These are phyloP conservation scores for Pterobdella sp. DNA, from an alignment of 2,888 invertebrate species.

Conservation along the genomic window DNA sequence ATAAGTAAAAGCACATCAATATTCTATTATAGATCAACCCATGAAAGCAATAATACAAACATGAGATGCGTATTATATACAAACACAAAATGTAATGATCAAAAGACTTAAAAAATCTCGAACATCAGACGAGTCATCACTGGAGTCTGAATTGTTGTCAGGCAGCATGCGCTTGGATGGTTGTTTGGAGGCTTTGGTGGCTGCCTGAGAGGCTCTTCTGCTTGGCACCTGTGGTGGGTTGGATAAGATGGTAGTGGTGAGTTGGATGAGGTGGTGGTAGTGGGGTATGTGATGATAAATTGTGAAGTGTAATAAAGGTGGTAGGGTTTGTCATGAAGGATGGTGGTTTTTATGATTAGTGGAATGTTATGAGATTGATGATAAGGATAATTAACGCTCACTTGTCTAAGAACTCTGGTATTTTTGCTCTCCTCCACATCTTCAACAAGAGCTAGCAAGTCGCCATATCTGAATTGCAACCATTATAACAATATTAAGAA, in stretches of 20 bases:
- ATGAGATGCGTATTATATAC: not conserved
- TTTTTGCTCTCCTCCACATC: slow-evolving; percentile 52
- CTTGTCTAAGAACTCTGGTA: slow-evolving; percentile 36
- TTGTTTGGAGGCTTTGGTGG: slow-evolving; percentile 25
- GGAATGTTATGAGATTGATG: not conserved
- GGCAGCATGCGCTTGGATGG: not conserved
- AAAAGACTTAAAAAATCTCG: not conserved
- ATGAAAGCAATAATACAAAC: slow-evolving; percentile 17
- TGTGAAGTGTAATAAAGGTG: not conserved
- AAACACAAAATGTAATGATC: not conserved
- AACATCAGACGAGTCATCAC: not conserved
- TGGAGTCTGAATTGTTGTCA: slow-evolving; percentile 8
- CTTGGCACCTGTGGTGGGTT: slow-evolving; percentile 35
- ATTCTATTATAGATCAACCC: too few species aligned
- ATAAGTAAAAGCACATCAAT: too few species aligned
- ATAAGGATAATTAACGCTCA: not conserved
- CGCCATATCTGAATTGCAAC: slow-evolving; percentile 58
- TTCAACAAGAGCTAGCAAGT: slow-evolving; percentile 79
- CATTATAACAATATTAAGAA: not conserved
- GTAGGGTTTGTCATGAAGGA: not conserved
- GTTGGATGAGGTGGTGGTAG: not conserved
- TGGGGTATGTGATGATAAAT: not conserved
- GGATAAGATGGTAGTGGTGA: not conserved
- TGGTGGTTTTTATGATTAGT: not conserved
- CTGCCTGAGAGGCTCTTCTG: slow-evolving; percentile 36